Percentiles rank a stretch among this genome's conserved stretches.
These are phyloP conservation scores for Psittacula cyanocephala DNA, from an alignment of 2,113 vertebrate species.

Conservation along the genomic window DNA sequence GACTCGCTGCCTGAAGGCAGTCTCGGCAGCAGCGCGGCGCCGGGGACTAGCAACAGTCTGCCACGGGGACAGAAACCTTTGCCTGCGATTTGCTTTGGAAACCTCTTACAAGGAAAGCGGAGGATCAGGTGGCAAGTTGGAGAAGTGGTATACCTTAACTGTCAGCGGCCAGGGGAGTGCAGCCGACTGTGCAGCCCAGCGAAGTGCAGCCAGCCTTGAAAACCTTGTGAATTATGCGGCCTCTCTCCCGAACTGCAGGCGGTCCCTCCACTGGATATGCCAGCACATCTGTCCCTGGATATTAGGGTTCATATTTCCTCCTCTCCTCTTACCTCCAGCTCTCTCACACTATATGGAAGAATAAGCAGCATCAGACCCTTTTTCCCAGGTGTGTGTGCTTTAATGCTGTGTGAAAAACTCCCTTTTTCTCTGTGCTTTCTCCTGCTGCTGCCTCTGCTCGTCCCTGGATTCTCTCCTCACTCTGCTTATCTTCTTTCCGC, in stretches of 20 bases:
- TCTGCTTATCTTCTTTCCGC: not conserved
- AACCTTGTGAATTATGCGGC: not conserved
- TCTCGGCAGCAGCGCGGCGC: not conserved
- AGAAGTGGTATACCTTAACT: not conserved
- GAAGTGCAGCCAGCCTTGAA: not conserved
- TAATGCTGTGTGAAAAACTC: not conserved
- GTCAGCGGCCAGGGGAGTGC: not conserved
- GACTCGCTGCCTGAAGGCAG: not conserved
- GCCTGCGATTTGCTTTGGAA: not conserved
- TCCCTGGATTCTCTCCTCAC: not conserved
- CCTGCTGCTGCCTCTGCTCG: not conserved
- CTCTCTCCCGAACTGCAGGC: not conserved
- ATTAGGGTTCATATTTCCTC: not conserved
- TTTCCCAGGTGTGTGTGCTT: not conserved
- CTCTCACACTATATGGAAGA: not conserved
- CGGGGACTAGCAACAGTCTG: not conserved
- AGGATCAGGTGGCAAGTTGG: not conserved
- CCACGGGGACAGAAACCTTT: not conserved
- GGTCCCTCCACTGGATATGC: not conserved
- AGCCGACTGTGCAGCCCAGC: not conserved
- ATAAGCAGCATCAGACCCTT: not conserved
- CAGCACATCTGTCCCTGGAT: not conserved
- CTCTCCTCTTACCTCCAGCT: not conserved
- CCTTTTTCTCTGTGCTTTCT: not conserved
- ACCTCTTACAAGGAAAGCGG: not conserved